phyloP scores from a whole-genome alignment of 1,140 invertebrate species.

The Bombus waltoni region DNA sequence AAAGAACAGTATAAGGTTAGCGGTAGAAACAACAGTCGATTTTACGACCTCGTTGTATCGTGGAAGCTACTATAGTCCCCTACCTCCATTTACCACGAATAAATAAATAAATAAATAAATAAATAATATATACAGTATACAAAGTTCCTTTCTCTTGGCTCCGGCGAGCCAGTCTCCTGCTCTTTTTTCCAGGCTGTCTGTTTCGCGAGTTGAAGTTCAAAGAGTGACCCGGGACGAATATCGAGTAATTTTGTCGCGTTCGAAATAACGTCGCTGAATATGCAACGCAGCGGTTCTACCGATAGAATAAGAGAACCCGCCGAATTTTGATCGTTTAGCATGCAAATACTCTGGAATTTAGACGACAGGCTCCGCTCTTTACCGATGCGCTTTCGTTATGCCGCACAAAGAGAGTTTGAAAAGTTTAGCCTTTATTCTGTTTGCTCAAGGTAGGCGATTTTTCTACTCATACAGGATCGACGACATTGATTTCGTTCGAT shows the following conservation, averaged over 20 bases:
- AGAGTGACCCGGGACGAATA: constrained; percentile 36
- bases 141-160: background rate
- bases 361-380: constrained; percentile 19
- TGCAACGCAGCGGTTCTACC: constrained; percentile 39
- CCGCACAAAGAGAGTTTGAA: background rate
- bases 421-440: background rate
- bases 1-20: background rate
- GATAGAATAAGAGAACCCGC: constrained; percentile 25
- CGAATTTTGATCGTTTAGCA: constrained; percentile 48
- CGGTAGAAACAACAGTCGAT: background rate
- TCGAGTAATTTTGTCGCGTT: constrained; percentile 57
- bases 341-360: constrained; percentile 35
- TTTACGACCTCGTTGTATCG: background rate
- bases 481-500: background rate
- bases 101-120: constrained; percentile 23
- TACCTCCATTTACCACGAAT: background rate
- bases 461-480: background rate
- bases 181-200: constrained; percentile 35
- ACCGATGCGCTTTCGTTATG: background rate
- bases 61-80: background rate
- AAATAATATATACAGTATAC: background rate
- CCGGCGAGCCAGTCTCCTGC: background rate
- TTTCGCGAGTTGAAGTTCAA: constrained; percentile 49
- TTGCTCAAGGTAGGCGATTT: background rate
- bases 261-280: constrained; percentile 50